Conservation (phyloP, 1,140 invertebrate species). For the Chymomyza costata region DNA sequence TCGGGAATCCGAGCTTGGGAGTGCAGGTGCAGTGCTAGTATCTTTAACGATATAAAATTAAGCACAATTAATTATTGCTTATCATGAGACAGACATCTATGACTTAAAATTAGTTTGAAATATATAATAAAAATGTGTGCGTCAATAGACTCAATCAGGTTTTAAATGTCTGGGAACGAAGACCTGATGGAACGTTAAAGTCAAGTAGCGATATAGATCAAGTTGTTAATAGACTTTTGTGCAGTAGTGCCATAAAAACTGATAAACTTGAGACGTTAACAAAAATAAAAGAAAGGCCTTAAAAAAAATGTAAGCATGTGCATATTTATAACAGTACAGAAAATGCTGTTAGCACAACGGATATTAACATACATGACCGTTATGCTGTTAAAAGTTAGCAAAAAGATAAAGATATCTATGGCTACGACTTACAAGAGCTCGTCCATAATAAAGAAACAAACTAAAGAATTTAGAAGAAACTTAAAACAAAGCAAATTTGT, state of each 20-base stretch:
- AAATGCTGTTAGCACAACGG: too few relatives aligned
- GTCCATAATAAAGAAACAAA: too few relatives aligned
- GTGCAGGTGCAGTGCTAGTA: constrained; percentile 15
- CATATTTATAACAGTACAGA: too few relatives aligned
- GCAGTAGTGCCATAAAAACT: constrained; percentile 4
- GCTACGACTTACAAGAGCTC: too few relatives aligned
- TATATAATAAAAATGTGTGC: constrained; percentile 60
- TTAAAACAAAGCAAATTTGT: too few relatives aligned
- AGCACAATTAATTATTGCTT: constrained; percentile 61
- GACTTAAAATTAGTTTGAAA: constrained; percentile 65
- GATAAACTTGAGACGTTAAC: constrained; percentile 5
- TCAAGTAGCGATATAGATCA: constrained; percentile 36
- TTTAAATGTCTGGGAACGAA: constrained; percentile 17
- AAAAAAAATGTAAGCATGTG: too few relatives aligned
- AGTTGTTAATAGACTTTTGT: too few relatives aligned
- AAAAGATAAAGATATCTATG: too few relatives aligned
- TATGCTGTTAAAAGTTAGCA: too few relatives aligned
- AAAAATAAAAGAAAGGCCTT: too few relatives aligned
- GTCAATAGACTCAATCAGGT: constrained; percentile 46
- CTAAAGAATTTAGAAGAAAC: too few relatives aligned
- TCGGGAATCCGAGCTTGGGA: background rate
- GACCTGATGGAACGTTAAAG: constrained; percentile 35
- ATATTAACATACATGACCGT: too few relatives aligned
- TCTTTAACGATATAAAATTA: constrained; percentile 38
- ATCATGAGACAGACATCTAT: constrained; percentile 50